Evolutionary conservation across 2,888 invertebrate species (phyloP).

Genomic region (Sphaerophoria rueppellii): DNA sequence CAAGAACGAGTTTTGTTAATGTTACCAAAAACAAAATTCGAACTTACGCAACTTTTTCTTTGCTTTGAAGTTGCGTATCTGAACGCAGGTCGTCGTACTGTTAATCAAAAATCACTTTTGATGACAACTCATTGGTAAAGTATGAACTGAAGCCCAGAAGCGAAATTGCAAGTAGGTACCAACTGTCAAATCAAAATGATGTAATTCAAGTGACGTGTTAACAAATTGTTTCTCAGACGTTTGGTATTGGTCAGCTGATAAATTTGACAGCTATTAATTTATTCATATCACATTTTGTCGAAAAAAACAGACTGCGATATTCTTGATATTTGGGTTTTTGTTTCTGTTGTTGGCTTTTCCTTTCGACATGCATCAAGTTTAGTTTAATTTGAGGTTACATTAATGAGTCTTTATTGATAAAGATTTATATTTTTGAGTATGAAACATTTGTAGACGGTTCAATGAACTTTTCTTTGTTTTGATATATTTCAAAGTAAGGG

Average conservation of each 20-base stretch:
- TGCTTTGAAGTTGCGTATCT: not conserved
- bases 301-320: conserved; percentile 47
- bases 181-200: conserved; percentile 35
- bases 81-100: not conserved
- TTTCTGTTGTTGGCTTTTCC: conserved; percentile 32
- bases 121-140: conserved; percentile 6
- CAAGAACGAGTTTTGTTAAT: conserved; percentile 24
- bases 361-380: conserved; percentile 38
- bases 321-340: conserved; percentile 9
- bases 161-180: not conserved
- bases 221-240: conserved; percentile 24
- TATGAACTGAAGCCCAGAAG: conserved; percentile 1
- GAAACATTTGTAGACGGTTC: conserved; percentile 17
- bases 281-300: conserved; percentile 43
- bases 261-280: conserved; percentile 16
- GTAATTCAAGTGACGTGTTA: conserved; percentile 37
- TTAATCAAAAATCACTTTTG: conserved; percentile 16
- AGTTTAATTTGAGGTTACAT: conserved; percentile 26
- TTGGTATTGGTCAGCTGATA: conserved; percentile 27
- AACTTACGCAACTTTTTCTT: conserved; percentile 33
- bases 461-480: conserved; percentile 48
- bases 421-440: not conserved
- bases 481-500: conserved; percentile 13
- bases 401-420: conserved; percentile 17
- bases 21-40: conserved; percentile 9